A percentile compares a stretch with the other conserved stretches of the same genome.
These are phyloP conservation scores for Pinna nobilis DNA, from an alignment of 1,140 invertebrate genomes.

Conservation along the genomic window DNA sequence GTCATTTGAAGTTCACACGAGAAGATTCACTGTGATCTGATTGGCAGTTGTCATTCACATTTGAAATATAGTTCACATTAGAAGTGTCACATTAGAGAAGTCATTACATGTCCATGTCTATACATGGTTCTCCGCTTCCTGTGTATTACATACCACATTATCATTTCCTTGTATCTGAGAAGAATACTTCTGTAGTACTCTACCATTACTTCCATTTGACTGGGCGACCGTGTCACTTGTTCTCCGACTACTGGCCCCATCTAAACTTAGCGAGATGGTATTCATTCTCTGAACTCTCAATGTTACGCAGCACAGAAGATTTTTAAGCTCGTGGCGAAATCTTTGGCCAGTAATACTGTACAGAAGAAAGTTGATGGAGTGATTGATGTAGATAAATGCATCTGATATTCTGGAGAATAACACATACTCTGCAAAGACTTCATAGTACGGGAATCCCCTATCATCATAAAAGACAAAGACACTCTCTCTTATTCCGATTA, in stretches of 20 bases:
- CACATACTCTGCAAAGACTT: constrained; percentile 44
- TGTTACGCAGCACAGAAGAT: constrained; percentile 63
- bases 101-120: no score
- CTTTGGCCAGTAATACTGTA: constrained; percentile 63
- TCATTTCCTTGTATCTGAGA: no score
- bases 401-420: constrained; percentile 48
- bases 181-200: no score
- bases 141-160: no score
- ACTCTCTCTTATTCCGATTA: constrained; percentile 49
- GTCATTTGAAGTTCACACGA: no score
- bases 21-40: no score
- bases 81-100: no score
- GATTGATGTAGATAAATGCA: constrained; percentile 62
- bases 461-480: constrained; percentile 44
- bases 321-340: constrained; percentile 58
- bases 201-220: background rate
- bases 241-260: background rate
- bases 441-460: constrained; percentile 34
- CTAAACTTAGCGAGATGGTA: constrained; percentile 11
- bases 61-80: no score
- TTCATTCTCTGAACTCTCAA: background rate
- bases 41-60: no score
- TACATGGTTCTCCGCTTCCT: no score
- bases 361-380: constrained; percentile 67
- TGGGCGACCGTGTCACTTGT: background rate